Base-by-base conservation (phyloP, 2,797 vertebrate species). In the Halcyon leucocephala region DNA sequence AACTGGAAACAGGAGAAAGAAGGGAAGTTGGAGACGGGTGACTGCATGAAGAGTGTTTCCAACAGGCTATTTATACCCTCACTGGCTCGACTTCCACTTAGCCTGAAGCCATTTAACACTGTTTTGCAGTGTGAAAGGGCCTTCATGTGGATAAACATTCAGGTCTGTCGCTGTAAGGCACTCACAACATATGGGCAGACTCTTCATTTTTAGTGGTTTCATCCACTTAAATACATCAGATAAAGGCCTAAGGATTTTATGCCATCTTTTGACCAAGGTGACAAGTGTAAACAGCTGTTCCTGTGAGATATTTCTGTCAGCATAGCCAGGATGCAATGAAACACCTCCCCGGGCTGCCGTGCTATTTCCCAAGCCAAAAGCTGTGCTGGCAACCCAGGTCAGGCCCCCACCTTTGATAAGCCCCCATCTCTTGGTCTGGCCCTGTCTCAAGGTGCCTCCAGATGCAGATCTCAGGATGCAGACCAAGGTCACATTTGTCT, bases 91-190 rank as follows among this genome's bases (percentile, higher is more conserved):
- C 65, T 91, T 82, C 48, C 61, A 82, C 60, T 79, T 80, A 65
- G 62, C 93, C 89, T 49, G 90, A 79, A 87, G 95, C 52, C 89
- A 92, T 89, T 87, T 96, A 82, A 93, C 86, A 74, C 60, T 61
- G 69, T 54, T 61, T 11, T 0, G 0, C 62, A 39, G 81, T 41
- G 80, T 79, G 77, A 93, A 95, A 95, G 77, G 90, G 66, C 81
- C 74, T 94, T 92, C 84, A 33, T 52, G 67, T 60, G 81, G 83
- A 85, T 92, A 94, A 96, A 94, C 64, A 92, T 81, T 74, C 89
- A 85, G 86, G 67, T 94, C 81, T 95, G 89, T 87, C 95, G 85
- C 92, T 60, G 69, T 21, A 85, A 73, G 67, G 39, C 57, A 80
- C 60, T 76, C 48, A 28, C 31, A 90, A 44, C 93, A 92, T 80